Evolutionary conservation across 2,888 invertebrate genomes (phyloP), one percentile per base, ranked within the genome.

Genomic region (Bedellia somnulentella): DNA sequence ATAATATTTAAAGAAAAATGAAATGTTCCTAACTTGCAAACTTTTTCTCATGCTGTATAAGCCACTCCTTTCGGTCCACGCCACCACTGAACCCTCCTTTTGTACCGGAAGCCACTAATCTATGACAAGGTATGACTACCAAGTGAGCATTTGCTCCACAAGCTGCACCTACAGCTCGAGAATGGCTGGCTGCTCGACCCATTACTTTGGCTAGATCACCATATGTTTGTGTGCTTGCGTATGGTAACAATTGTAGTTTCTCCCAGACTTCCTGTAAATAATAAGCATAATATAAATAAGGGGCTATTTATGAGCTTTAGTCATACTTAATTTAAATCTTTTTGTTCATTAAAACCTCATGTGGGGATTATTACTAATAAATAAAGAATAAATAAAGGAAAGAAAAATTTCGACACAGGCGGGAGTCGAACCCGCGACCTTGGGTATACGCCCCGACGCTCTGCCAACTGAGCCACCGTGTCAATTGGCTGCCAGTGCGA

Each of bases 71-170:
- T 39, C 80, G 70, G 15, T 79, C 73, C 10, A 71, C 45, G 2
- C 77, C 71, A 39, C 78, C 59, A 22, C 68, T 78, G 42, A 75
- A 81, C 3, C 80, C 82, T 21, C 71, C 73, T 31, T 57, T 59
- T 2, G 63, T 55, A 1, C 41, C 43, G 6, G 56, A 43, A 14
- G 63, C 62, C 2, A 73, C 49, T 2, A 76, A 28, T 24, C 76
- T 47, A 32, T 76, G 76, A 37, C 76, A 75, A 2, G 76, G 75
- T 15, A 73, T 48, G 1, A 76, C 46, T 22, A 76, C 30, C 6
- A 68, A 24, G 32, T 64, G 58, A 1, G 53, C 37, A 38, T 76
- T 76, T 1, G 66, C 66, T 3, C 67, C 67, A 36, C 71, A 70
- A 17, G 76, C 66, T 27, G 62, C 53, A 1, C 75, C 68, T 1